These are phyloP conservation scores for Gavialis gangeticus DNA, from an alignment of 2,113 vertebrate species.

Conservation along the genomic window DNA sequence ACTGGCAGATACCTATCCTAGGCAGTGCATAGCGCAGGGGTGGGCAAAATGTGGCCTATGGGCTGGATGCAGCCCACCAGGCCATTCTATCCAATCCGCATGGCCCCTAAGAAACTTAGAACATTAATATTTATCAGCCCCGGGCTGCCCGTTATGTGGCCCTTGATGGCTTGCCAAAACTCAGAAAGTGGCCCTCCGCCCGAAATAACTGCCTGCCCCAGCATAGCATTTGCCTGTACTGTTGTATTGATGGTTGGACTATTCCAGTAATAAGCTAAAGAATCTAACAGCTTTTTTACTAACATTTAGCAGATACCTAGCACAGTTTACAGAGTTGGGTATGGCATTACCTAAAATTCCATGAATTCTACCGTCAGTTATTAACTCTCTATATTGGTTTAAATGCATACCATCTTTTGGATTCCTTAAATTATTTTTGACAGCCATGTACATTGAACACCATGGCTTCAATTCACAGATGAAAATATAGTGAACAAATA, in stretches of 20 bases:
- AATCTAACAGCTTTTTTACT: not conserved
- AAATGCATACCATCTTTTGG: not conserved
- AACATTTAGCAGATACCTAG: not conserved
- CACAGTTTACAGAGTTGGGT: not conserved
- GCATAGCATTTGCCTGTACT: not conserved
- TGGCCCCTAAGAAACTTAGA: no score
- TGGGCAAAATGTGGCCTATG: no score
- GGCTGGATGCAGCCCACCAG: no score
- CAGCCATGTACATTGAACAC: not conserved
- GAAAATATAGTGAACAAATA: not conserved
- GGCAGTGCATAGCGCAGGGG: no score
- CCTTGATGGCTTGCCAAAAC: no score
- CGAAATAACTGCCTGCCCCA: no score
- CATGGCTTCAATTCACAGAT: not conserved
- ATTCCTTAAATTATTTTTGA: not conserved
- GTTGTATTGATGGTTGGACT: not conserved
- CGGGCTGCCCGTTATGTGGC: no score
- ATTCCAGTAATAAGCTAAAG: not conserved
- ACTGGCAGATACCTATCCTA: accelerated
- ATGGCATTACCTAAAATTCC: not conserved
- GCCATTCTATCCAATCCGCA: no score
- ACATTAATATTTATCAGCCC: no score
- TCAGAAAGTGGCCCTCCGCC: no score
- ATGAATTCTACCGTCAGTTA: not conserved
- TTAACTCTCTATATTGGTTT: not conserved